Evolutionary conservation across 2,797 vertebrate species (phyloP).

Genomic region (Babyrousa celebensis): DNA sequence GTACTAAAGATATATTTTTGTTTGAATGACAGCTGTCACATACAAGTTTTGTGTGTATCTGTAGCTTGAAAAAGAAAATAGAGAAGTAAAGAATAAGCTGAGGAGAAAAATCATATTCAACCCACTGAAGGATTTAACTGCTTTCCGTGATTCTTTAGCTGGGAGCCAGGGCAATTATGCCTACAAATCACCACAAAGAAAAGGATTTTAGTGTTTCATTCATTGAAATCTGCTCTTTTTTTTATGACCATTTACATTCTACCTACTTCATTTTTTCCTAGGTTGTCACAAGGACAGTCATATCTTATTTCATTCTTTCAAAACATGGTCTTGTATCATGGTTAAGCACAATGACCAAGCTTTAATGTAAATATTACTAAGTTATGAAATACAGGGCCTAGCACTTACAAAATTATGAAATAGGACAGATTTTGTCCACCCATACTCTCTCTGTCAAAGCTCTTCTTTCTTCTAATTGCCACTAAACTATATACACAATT

Average conservation of each 20-base stretch:
- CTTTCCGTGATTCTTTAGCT: neutral
- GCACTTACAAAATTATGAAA: neutral
- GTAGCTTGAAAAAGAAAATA: conserved; percentile 5
- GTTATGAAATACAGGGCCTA: neutral
- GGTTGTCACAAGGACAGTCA: neutral
- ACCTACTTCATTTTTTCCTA: neutral
- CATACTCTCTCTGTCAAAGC: neutral
- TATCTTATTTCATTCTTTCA: neutral
- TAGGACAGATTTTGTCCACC: neutral
- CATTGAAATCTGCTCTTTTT: conserved; percentile 18
- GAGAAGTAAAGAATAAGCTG: conserved; percentile 2
- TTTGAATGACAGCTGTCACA: neutral
- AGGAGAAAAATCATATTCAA: neutral
- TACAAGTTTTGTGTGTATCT: neutral
- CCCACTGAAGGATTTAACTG: neutral
- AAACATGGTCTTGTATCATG: neutral
- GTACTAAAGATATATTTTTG: neutral
- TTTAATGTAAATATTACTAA: conserved; percentile 29
- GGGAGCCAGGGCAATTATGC: neutral
- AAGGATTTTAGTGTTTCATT: neutral
- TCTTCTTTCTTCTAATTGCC: neutral
- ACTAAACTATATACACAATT: neutral
- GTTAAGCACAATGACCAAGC: neutral
- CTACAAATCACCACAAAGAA: neutral
- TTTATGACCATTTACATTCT: neutral